A percentile compares a stretch with the other conserved stretches of the same genome.
phyloP scores from a whole-genome alignment of 1,140 invertebrate species.

The Tribolium madens region DNA sequence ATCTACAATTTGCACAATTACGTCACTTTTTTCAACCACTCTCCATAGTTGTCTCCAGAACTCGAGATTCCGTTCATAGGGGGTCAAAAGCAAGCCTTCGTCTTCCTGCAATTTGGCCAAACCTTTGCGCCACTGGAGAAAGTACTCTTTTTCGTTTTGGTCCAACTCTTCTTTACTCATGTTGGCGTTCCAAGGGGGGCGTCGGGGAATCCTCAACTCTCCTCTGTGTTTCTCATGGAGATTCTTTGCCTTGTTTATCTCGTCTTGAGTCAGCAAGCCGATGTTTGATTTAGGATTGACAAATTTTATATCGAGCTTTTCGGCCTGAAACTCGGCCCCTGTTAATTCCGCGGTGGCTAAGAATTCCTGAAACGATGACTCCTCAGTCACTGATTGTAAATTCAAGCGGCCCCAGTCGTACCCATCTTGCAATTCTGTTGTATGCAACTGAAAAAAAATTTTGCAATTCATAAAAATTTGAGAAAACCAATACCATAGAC shows the following conservation, averaged over 20 bases:
- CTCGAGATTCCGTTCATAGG: slow-evolving; percentile 98
- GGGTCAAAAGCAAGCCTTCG: slow-evolving; percentile 88
- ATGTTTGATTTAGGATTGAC: slow-evolving; percentile 73
- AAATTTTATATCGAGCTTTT: slow-evolving; percentile 90
- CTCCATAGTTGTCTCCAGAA: slow-evolving; percentile 99
- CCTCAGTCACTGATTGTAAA: slow-evolving; percentile 94
- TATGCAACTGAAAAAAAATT: slow-evolving; percentile 79
- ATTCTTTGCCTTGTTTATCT: slow-evolving; percentile 71
- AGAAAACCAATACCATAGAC: slow-evolving; percentile 74
- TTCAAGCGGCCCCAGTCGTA: slow-evolving; percentile 91
- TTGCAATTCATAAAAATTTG: slow-evolving; percentile 42
- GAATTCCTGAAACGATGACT: slow-evolving; percentile 96
- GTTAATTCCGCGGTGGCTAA: slow-evolving; percentile 93
- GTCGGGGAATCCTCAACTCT: slow-evolving; percentile 82
- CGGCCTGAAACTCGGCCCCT: slow-evolving; percentile 91
- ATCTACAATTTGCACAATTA: slow-evolving; percentile 97
- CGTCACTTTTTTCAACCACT: slow-evolving; percentile 95
- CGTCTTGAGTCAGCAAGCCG: slow-evolving; percentile 75
- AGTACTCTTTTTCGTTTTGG: slow-evolving; percentile 81
- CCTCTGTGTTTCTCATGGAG: slow-evolving; percentile 76
- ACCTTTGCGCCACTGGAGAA: slow-evolving; percentile 89
- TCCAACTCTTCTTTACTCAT: slow-evolving; percentile 85
- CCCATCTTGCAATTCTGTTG: slow-evolving; percentile 88
- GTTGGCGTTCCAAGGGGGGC: slow-evolving; percentile 84
- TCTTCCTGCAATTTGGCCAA: slow-evolving; percentile 85